phyloP scores from a whole-genome alignment of 2,797 vertebrate genomes.

The Ptychadena robeensis region DNA sequence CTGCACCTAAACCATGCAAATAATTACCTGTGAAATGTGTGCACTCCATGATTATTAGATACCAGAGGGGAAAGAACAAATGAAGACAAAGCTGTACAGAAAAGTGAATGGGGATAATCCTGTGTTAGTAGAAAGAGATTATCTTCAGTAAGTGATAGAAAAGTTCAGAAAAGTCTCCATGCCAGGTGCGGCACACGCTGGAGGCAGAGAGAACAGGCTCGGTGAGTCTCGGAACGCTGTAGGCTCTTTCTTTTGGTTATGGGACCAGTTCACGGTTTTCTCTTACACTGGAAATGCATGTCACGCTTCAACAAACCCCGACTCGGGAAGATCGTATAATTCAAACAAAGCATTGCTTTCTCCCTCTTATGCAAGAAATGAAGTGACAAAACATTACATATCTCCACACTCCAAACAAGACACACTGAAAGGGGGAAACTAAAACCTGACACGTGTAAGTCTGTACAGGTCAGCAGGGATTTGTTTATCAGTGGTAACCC shows the following conservation, averaged over 20 bases:
- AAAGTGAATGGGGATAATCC: not conserved
- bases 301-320: slow-evolving; percentile 6
- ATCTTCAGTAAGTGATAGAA: slow-evolving; percentile 21
- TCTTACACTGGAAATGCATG: not conserved
- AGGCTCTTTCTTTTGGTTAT: not conserved
- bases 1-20: not conserved
- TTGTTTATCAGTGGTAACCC: no score
- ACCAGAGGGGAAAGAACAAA: not conserved
- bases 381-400: no score
- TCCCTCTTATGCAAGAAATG: no score
- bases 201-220: slow-evolving; percentile 54
- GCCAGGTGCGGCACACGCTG: slow-evolving; percentile 38
- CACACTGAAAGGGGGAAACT: no score
- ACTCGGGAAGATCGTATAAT: slow-evolving; percentile 32
- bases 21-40: slow-evolving; percentile 36
- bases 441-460: no score
- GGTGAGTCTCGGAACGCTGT: slow-evolving; percentile 26
- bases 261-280: not conserved
- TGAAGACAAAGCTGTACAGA: not conserved
- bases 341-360: slow-evolving; percentile 9
- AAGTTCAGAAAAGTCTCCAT: slow-evolving; percentile 43
- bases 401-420: no score
- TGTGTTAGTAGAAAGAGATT: not conserved
- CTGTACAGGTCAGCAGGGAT: no score
- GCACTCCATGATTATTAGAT: not conserved